These are phyloP conservation scores for Calameuta filiformis DNA, from an alignment of 2,888 invertebrate genomes.

Conservation along the genomic window DNA sequence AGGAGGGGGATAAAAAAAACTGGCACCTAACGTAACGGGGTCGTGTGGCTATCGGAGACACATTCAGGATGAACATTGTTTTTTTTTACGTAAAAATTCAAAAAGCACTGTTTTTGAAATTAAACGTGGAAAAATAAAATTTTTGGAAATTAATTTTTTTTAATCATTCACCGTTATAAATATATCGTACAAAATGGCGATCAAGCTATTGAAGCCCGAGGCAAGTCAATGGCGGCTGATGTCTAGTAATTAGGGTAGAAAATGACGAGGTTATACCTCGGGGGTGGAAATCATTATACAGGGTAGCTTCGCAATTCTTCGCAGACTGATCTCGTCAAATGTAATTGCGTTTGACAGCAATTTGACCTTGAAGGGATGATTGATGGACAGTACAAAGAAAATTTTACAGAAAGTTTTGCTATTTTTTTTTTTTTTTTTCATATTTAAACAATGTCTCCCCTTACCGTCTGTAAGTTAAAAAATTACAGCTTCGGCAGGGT, in stretches of 20 bases:
- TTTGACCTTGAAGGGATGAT: slow-evolving; percentile 27
- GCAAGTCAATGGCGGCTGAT: slow-evolving; percentile 26
- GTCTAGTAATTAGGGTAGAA: slow-evolving; percentile 45
- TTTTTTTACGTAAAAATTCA: background rate
- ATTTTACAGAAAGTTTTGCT: background rate
- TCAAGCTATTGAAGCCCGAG: slow-evolving; percentile 14
- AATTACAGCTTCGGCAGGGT: background rate
- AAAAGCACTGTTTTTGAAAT: background rate
- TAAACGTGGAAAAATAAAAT: background rate
- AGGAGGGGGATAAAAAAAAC: background rate
- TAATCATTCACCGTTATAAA: background rate
- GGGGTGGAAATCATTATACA: slow-evolving; percentile 50
- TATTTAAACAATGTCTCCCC: too few species aligned
- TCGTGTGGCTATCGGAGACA: background rate
- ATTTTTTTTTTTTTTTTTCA: background rate
- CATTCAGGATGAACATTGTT: background rate
- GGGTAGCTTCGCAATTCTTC: slow-evolving; percentile 39
- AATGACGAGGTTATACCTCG: slow-evolving; percentile 35
- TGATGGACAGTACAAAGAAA: slow-evolving; percentile 9
- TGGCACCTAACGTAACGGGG: background rate
- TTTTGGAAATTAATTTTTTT: background rate
- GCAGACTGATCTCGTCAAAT: slow-evolving; percentile 34
- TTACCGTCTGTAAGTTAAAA: background rate
- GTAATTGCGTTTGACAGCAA: slow-evolving; percentile 56
- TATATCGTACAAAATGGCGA: background rate